Evolutionary conservation across 1,140 invertebrate species (phyloP).

Genomic region (Sarcophaga bullata): DNA sequence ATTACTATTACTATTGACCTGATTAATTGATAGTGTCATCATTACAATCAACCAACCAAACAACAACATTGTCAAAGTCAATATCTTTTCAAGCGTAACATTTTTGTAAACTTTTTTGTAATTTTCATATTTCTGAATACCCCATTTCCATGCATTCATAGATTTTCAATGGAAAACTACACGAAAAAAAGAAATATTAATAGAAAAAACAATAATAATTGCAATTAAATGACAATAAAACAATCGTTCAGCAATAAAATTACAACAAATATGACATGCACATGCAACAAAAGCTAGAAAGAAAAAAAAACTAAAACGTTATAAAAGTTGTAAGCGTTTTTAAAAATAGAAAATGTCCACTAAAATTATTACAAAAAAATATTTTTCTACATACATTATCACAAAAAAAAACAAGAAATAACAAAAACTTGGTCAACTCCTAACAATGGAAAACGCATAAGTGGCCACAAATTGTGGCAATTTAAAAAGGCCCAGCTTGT

Average conservation of each 20-base stretch:
- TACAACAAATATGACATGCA: conserved; percentile 35
- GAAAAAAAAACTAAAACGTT: neutral
- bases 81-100: conserved; percentile 36
- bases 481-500: conserved; percentile 23
- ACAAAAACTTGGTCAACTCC: conserved; percentile 28
- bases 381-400: neutral
- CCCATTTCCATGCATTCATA: conserved; percentile 32
- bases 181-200: conserved; percentile 7
- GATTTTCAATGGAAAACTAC: conserved; percentile 37
- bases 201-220: conserved; percentile 28
- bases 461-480: conserved; percentile 33
- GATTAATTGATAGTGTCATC: neutral
- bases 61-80: conserved; percentile 12
- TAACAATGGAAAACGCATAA: conserved; percentile 15
- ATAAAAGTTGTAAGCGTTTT: neutral
- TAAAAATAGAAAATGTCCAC: conserved; percentile 14
- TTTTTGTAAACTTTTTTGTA: neutral
- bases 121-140: neutral
- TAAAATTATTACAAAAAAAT: neutral
- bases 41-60: neutral
- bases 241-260: conserved; percentile 13
- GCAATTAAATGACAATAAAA: conserved; percentile 40
- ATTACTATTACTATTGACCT: too few species aligned
- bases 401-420: neutral
- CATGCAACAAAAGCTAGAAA: conserved; percentile 28